Evolutionary conservation across 2,797 vertebrate species (phyloP), one percentile per base, ranked within the genome.

Genomic region (Pempheris klunzingeri): DNA sequence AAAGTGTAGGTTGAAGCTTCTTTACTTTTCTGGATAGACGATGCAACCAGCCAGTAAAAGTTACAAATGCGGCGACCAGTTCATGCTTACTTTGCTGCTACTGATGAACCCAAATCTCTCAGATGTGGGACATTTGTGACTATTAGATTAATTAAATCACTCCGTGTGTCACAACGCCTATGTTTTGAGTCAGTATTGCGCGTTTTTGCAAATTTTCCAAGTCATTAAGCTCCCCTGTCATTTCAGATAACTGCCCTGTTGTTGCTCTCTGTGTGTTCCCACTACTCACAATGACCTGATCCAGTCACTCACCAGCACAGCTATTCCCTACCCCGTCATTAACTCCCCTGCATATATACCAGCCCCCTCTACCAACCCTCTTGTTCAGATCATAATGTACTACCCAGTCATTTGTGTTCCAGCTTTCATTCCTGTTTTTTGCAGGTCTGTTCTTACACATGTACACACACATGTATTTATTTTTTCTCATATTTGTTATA

Each of bases 1-100:
- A 41, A 43, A 71, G 7, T 57, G 14, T 20, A 67, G 50, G 30
- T 38, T 61, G 13, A 61, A 62, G 49, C 43, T 50, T n/a, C 24
- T 43, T 67, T 8, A 7, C 18, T 54, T 43, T 57, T 4, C 11
- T 41, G 14, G 43, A 20, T 5, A 7, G 7, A 74, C 13, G 34
- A 70, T 28, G 26, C 18, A 39, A 52, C 44, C 13, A 60, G 22
- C 34, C 46, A 38, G 32, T 26, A 44, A 38, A 14, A 59, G 36
- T 30, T 59, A 26, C 9, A 30, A 5, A 53, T 54, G 67, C 54
- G n/a, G 14, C 38, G 13, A 24, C 11, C 15, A 43, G 8, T 30
- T 3, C 20, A 52, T 12, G 26, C 44, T 41, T 24, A 57, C 22
- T 39, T 17, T 13, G 32, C 32, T 34, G 53, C 15, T 38, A 18